Conservation (phyloP, 2,888 invertebrate genomes). For the Ferdinandea cuprea region DNA sequence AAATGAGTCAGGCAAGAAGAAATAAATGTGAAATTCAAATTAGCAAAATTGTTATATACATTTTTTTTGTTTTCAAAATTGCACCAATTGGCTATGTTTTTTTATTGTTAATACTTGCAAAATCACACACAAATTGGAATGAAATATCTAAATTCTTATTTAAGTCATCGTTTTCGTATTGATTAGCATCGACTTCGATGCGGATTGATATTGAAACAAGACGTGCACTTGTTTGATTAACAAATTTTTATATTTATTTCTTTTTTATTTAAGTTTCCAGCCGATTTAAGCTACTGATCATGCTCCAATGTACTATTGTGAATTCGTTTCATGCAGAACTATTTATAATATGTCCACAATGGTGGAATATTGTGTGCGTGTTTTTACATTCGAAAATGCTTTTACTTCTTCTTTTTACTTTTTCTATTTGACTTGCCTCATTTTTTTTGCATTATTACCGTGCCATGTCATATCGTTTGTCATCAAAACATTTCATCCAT, state of each 20-base stretch:
- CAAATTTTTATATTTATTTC: conserved; percentile 66
- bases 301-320: conserved; percentile 4
- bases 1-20: conserved; percentile 87
- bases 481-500: conserved; percentile 49
- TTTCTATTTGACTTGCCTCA: conserved; percentile 2
- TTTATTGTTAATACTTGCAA: conserved; percentile 41
- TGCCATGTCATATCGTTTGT: conserved; percentile 27
- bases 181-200: not conserved
- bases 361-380: conserved; percentile 32
- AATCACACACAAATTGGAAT: conserved; percentile 66
- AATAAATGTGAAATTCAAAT: conserved; percentile 68
- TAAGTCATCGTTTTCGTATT: conserved; percentile 27
- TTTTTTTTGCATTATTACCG: conserved; percentile 39
- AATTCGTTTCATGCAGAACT: conserved; percentile 19
- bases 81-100: conserved; percentile 62
- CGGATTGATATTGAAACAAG: conserved; percentile 15
- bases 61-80: conserved; percentile 63
- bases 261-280: conserved; percentile 47
- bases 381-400: conserved; percentile 15
- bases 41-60: conserved; percentile 43
- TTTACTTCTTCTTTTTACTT: conserved; percentile 21
- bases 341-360: conserved; percentile 29
- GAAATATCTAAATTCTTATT: conserved; percentile 25
- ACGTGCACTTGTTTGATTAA: conserved; percentile 62
- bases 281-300: conserved; percentile 24